Conservation (phyloP, 2,888 invertebrate species). For the Drosophila histrio region DNA sequence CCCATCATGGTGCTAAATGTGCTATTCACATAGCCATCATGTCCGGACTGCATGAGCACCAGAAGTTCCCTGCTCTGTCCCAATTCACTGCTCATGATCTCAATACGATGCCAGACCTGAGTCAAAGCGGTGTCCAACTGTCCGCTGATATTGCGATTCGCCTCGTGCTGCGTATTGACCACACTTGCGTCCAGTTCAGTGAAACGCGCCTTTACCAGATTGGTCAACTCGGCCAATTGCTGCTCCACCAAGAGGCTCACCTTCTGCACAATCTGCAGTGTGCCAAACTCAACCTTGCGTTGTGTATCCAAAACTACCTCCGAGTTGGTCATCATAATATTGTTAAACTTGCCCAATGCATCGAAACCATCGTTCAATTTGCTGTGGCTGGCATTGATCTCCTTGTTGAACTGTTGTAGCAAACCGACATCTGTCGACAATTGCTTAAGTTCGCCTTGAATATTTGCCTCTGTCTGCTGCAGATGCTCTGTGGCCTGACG, state of each 20-base stretch:
- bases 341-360: conserved; percentile 89
- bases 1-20: conserved; percentile 90
- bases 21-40: conserved; percentile 91
- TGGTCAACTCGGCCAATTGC: conserved; percentile 88
- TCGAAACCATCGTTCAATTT: conserved; percentile 86
- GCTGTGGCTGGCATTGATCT: conserved; percentile 86
- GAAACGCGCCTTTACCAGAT: conserved; percentile 88
- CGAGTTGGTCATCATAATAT: conserved; percentile 91
- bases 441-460: conserved; percentile 85
- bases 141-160: conserved; percentile 89
- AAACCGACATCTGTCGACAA: conserved; percentile 86
- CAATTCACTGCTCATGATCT: conserved; percentile 94
- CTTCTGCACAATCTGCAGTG: conserved; percentile 91
- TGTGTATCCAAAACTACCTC: conserved; percentile 94
- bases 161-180: conserved; percentile 89
- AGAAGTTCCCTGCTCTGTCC: conserved; percentile 90
- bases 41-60: conserved; percentile 90
- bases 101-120: conserved; percentile 95
- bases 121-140: conserved; percentile 92
- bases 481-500: conserved; percentile 85
- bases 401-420: conserved; percentile 86
- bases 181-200: conserved; percentile 89
- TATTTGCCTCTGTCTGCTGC: conserved; percentile 85
- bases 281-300: conserved; percentile 92
- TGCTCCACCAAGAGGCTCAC: conserved; percentile 88